Conservation (phyloP, 92 coral and sea anemone genomes). For the Epizoanthus scotinus region DNA sequence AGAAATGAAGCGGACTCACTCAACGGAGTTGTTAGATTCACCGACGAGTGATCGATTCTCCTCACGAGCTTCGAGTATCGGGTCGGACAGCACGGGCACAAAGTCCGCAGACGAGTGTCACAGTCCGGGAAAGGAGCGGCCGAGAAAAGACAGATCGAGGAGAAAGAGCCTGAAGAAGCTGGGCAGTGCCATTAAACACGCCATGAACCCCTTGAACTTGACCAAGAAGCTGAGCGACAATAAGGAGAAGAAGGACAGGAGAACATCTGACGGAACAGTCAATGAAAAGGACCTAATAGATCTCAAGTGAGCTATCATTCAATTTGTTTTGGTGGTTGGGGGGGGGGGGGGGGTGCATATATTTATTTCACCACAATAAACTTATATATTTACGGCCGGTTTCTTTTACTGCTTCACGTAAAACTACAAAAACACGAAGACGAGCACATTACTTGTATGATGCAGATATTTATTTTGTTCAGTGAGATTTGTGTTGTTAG, state of each 20-base stretch:
- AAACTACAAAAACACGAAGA: no score
- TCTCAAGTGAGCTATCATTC: constrained; percentile 59
- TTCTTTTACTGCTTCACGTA: no score
- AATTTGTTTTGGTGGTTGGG: no score
- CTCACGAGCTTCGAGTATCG: constrained; percentile 69
- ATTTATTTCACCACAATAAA: no score
- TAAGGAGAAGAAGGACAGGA: constrained; percentile 22
- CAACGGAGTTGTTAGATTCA: constrained; percentile 26
- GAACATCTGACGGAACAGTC: neutral
- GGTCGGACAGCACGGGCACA: constrained; percentile 66
- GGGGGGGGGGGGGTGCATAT: no score
- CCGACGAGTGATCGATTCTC: constrained; percentile 41
- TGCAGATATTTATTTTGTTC: no score
- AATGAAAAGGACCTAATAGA: constrained; percentile 69
- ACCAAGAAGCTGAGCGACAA: constrained; percentile 44
- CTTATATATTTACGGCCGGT: no score
- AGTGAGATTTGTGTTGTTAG: no score
- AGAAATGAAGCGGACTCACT: constrained; percentile 26
- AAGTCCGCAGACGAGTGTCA: constrained; percentile 48
- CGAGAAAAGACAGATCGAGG: constrained; percentile 63
- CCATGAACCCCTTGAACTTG: constrained; percentile 71
- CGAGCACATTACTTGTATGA: no score
- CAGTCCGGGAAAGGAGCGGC: constrained; percentile 33
- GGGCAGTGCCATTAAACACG: constrained; percentile 80
- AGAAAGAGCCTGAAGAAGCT: constrained; percentile 71